A percentile compares a stretch with the other conserved stretches of the same genome.
Evolutionary conservation across 2,888 invertebrate species (phyloP).

Genomic region (Metallyticus violacea): DNA sequence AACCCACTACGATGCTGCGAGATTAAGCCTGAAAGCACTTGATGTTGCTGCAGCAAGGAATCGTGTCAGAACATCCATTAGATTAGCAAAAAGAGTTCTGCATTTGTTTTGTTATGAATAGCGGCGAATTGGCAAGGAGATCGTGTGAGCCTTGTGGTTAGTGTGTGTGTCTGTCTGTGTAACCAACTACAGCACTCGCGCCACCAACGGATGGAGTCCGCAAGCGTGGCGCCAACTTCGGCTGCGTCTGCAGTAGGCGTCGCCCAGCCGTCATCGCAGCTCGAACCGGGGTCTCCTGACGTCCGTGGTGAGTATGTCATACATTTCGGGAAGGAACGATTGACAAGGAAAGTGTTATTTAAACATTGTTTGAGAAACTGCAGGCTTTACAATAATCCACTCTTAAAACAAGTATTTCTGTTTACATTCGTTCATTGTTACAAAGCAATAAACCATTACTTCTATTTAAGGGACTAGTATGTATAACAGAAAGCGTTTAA

Average conservation of each 20-base stretch:
- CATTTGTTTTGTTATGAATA: not conserved
- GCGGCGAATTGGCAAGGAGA: not conserved
- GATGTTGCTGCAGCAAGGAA: not conserved
- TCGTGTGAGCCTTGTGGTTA: not conserved
- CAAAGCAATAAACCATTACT: no score
- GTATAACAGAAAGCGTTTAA: no score
- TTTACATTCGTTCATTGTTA: no score
- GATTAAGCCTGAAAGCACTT: constrained; percentile 21
- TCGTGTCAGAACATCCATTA: not conserved
- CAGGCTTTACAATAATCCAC: no score
- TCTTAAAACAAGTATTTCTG: no score
- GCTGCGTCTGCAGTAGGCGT: not conserved
- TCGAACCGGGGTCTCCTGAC: not conserved
- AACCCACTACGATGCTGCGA: constrained; percentile 4
- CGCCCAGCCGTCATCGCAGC: not conserved
- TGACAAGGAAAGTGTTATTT: no score
- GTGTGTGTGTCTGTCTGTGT: not conserved
- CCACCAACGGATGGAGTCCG: constrained; percentile 5
- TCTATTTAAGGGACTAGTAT: no score
- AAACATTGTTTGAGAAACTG: no score
- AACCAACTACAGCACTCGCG: not conserved
- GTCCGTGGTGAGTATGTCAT: constrained; percentile 22
- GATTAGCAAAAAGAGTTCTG: no score
- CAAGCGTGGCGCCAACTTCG: not conserved
- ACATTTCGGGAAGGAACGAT: no score